Base-by-base conservation (phyloP, 2,113 vertebrate genomes). In the Sphyrna mokarran region DNA sequence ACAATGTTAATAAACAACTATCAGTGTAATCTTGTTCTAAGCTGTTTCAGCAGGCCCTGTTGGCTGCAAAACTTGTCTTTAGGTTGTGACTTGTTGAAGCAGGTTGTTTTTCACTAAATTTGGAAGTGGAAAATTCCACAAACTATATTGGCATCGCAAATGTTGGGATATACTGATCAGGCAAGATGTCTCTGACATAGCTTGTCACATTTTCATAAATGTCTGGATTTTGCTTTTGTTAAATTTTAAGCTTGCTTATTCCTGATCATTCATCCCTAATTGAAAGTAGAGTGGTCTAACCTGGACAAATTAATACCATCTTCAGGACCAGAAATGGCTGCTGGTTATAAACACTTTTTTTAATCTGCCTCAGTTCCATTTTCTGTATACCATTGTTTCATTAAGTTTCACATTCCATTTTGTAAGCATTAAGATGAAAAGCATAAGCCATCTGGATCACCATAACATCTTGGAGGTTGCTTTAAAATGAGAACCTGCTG, bases 1-100 rank as follows among this genome's bases (percentile, higher is more conserved):
- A 16, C 23, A 7, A 18, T 87, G 43, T 87, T 58, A 48, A 58
- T 54, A 90, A 61, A 58, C 23, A 58, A 63, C 43, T 91, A 22
- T 33, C 61, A 22, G 54, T 61, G 58, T 89, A 63, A 40, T 93
- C 89, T 93, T 93, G 89, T 93, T 61, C n/a, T 93, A 58, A 93
- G 61, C 61, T 68, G 89, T 23, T 93, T 66, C 8, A 63, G 63
- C 89, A 22, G 16, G 89, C 61, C 61, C 58, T 66, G 18, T 22
- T 18, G 63, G 63, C 22, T 33, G 61, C n/a, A 37, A 68, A 93
- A 37, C 6, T 6, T 20, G 3, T 37, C 61, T 63, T 91, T 66
- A 83, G 61, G 61, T 20, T 66, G 89, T 66, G 33, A 66, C n/a
- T 93, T 93, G 89, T 18, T 93, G 63, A 5, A 68, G 33, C 89